Evolutionary conservation across 2,888 invertebrate genomes (phyloP).

Genomic region (Sipha maydis): DNA sequence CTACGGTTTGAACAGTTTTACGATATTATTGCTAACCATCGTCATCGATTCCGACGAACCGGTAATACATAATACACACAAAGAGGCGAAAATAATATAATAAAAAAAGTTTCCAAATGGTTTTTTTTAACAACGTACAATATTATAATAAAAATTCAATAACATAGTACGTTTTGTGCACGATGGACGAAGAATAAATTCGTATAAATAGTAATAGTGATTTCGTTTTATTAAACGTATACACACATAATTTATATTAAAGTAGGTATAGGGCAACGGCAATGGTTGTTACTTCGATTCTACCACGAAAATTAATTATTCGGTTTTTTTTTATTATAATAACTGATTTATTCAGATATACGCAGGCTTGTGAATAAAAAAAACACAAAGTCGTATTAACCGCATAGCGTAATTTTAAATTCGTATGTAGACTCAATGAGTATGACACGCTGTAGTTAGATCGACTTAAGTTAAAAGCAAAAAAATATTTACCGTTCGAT

Average conservation of each 20-base stretch:
- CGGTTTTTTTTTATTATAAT: slow-evolving; percentile 10
- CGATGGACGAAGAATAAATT: too few relatives aligned
- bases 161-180: background rate
- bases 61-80: too few relatives aligned
- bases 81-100: too few relatives aligned
- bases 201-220: too few relatives aligned
- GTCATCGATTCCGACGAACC: too few relatives aligned
- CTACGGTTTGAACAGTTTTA: too few relatives aligned
- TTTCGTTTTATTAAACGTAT: background rate
- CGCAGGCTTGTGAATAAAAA: background rate
- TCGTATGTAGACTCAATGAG: background rate
- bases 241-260: background rate
- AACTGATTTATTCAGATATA: slow-evolving; percentile 25
- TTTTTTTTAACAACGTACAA: background rate
- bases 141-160: slow-evolving; percentile 10
- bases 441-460: too few relatives aligned
- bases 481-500: too few relatives aligned
- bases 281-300: too few relatives aligned
- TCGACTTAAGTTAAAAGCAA: too few relatives aligned
- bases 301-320: background rate
- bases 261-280: too few relatives aligned
- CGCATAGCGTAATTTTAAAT: background rate
- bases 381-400: background rate
- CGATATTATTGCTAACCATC: too few relatives aligned
- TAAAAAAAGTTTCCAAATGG: background rate